phyloP scores from a whole-genome alignment of 2,113 vertebrate genomes.

The Corythornis vintsioides region DNA sequence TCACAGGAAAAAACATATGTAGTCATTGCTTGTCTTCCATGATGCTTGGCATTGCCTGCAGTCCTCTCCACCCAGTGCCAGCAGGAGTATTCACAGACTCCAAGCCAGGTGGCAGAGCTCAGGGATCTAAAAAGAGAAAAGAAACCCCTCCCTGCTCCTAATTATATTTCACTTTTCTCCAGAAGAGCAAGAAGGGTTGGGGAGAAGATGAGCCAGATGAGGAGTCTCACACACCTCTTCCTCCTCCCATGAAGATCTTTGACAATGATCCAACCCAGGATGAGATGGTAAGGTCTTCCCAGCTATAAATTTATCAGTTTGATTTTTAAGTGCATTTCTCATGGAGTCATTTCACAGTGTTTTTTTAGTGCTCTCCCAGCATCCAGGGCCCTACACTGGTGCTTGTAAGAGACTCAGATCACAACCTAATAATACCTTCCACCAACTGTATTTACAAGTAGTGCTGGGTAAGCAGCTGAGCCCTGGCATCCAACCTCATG shows the following conservation, averaged over 20 bases:
- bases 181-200: conserved; percentile 90
- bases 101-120: not conserved
- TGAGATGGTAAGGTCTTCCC: conserved; percentile 86
- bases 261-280: conserved; percentile 93
- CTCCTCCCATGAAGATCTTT: conserved; percentile 98
- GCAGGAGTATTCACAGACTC: not conserved
- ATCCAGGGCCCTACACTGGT: not conserved
- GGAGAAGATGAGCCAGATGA: conserved; percentile 97
- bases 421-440: not conserved
- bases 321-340: not conserved
- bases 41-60: not conserved
- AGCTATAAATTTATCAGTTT: not conserved
- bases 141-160: not conserved
- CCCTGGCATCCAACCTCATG: not conserved
- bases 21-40: not conserved
- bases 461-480: not conserved
- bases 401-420: not conserved
- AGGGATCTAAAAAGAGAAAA: not conserved
- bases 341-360: not conserved
- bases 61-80: not conserved
- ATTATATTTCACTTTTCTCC: conserved; percentile 69
- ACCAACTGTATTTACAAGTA: not conserved
- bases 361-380: not conserved
- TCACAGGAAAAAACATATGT: not conserved
- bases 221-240: conserved; percentile 91